phyloP scores from a whole-genome alignment of 2,113 vertebrate species.

The Podilymbus podiceps region DNA sequence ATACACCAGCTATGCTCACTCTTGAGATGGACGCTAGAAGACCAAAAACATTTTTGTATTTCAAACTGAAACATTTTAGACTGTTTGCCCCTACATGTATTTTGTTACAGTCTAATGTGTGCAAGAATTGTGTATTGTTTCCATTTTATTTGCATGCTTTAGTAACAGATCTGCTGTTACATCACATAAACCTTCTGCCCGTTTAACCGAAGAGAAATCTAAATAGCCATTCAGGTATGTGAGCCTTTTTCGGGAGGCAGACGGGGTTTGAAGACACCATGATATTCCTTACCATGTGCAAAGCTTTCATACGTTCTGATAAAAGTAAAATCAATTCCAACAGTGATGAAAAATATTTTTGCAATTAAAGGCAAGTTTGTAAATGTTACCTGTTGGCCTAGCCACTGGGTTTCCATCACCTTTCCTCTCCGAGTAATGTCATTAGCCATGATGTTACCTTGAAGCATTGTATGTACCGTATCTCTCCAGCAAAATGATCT shows the following conservation, averaged over 20 bases:
- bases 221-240: not conserved
- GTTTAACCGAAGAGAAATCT: not conserved
- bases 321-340: not conserved
- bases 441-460: not conserved
- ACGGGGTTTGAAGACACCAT: not conserved
- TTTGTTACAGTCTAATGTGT: not conserved
- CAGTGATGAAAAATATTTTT: not conserved
- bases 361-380: not conserved
- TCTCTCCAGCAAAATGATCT: not conserved
- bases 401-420: not conserved
- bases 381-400: not conserved
- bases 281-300: not conserved
- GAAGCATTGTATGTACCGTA: not conserved
- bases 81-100: not conserved
- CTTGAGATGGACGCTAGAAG: not conserved
- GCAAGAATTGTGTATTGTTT: not conserved
- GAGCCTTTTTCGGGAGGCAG: constrained; percentile 8
- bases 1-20: not conserved
- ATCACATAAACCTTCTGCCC: not conserved
- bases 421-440: not conserved
- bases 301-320: not conserved
- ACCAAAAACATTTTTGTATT: not conserved
- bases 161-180: not conserved
- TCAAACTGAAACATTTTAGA: not conserved
- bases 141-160: not conserved